Base-by-base conservation (phyloP, 2,113 vertebrate species). In the Carassius gibelio region DNA sequence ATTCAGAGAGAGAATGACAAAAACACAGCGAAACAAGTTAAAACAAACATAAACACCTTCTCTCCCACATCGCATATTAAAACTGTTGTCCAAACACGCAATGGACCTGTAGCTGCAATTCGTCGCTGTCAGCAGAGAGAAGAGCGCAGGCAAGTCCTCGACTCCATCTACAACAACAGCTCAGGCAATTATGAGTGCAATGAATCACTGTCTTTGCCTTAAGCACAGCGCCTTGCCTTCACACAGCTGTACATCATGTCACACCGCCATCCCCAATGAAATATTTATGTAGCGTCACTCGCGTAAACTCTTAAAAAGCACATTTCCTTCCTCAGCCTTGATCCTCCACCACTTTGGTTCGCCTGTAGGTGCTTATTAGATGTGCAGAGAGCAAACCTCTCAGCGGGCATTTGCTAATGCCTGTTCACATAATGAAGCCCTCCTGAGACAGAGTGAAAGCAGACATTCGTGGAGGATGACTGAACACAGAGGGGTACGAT, bases 131-230 rank as follows among this genome's bases (percentile, higher is more conserved):
- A 68, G 66, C 76, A 23, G 19, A 8, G 17, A 26, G 59, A 84
- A 68, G 7, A 69, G 62, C 15, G 42, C 71, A 68, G 77, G 77
- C 71, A 75, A 62, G 55, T 50, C 68, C 66, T 48, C 21, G 19
- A 45, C 62, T 48, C 10, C 36, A 57, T 81, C 83, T 84, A 55
- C 83, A 86, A 89, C 52, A 79, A 75, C 77, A 69, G 66, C 77
- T 83, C 87, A 85, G 68, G 85, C 88, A 93, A 94, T 95, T 93
- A 93, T 85, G 88, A 88, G 90, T 90, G 86, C 90, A 89, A 87
- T 92, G 85, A 90, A 88, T 87, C 86, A 83, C 90, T 84, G 89
- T 85, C 82, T 88, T 90, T 91, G 91, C 91, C 92, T 85, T 26
- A 71, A 91, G 89, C 89, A 86, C 88, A 90, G 87, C 85, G 84